phyloP scores from a whole-genome alignment of 2,113 vertebrate genomes.

The Drymodes brunneopygia region DNA sequence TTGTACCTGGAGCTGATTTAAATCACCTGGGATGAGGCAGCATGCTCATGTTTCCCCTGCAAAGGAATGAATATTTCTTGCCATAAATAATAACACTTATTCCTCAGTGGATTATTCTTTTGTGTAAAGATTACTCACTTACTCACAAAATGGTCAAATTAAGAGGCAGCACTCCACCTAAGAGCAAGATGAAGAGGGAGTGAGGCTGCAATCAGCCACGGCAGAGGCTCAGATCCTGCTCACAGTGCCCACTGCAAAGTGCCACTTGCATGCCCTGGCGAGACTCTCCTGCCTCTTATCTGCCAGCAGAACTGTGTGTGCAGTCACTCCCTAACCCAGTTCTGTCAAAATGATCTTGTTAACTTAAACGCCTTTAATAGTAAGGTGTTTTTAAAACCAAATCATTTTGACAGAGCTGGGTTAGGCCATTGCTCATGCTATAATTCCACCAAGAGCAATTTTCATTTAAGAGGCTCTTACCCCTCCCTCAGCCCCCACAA shows the following conservation, averaged over 20 bases:
- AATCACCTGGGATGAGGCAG: not conserved
- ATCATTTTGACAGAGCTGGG: constrained; percentile 58
- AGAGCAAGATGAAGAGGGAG: not conserved
- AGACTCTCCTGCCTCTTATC: not conserved
- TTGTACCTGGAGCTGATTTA: not conserved
- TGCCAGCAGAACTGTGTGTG: not conserved
- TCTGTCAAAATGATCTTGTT: constrained; percentile 62
- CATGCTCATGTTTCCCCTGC: not conserved
- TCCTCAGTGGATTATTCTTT: not conserved
- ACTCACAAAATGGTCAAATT: not conserved
- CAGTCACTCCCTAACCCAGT: constrained; percentile 51
- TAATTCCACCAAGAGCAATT: constrained; percentile 24
- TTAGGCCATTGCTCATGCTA: not conserved
- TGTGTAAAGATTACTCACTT: not conserved
- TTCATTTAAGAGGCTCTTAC: not conserved
- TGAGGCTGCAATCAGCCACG: not conserved
- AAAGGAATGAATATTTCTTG: not conserved
- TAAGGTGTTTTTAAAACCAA: constrained; percentile 49
- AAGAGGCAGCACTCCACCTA: not conserved
- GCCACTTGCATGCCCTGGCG: not conserved
- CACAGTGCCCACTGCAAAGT: not conserved
- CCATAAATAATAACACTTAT: not conserved
- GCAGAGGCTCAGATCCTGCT: not conserved
- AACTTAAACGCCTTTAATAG: constrained; percentile 61
- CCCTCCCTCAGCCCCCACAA: not conserved